Percentiles rank a stretch among this genome's conserved stretches.
Conservation (phyloP, 64 coral and sea anemone species). For the Pocillopora verrucosa region DNA sequence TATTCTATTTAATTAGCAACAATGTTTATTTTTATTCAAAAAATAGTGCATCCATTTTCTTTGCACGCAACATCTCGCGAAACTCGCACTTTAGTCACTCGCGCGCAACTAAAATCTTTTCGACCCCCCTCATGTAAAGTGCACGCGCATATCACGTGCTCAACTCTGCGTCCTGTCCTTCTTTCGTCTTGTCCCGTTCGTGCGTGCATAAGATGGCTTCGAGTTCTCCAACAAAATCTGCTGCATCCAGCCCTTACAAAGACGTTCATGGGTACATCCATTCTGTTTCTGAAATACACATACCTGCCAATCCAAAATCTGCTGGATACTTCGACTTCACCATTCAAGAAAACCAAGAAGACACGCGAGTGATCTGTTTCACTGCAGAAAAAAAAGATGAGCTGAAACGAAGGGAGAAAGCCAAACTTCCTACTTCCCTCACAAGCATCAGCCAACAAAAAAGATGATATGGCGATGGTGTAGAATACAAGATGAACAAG, state of each 20-base stretch:
- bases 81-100: too few relatives aligned
- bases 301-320: not conserved
- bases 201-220: too few relatives aligned
- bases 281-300: not conserved
- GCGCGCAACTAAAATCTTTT: too few relatives aligned
- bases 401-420: conserved; percentile 35
- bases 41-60: too few relatives aligned
- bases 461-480: conserved; percentile 19
- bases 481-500: conserved; percentile 54
- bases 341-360: not conserved
- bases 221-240: too few relatives aligned
- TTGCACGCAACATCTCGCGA: too few relatives aligned
- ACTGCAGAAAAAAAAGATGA: not conserved
- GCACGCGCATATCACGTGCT: too few relatives aligned
- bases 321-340: not conserved
- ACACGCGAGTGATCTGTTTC: not conserved
- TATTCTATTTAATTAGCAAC: too few relatives aligned
- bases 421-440: conserved; percentile 38
- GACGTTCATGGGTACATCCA: not conserved
- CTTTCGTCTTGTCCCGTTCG: too few relatives aligned
- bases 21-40: too few relatives aligned
- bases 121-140: too few relatives aligned
- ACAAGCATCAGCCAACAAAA: conserved; percentile 35
- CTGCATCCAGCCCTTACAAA: not conserved
- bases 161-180: too few relatives aligned